Evolutionary conservation across 2,113 vertebrate species (phyloP).

Genomic region (Spea multiplicata): DNA sequence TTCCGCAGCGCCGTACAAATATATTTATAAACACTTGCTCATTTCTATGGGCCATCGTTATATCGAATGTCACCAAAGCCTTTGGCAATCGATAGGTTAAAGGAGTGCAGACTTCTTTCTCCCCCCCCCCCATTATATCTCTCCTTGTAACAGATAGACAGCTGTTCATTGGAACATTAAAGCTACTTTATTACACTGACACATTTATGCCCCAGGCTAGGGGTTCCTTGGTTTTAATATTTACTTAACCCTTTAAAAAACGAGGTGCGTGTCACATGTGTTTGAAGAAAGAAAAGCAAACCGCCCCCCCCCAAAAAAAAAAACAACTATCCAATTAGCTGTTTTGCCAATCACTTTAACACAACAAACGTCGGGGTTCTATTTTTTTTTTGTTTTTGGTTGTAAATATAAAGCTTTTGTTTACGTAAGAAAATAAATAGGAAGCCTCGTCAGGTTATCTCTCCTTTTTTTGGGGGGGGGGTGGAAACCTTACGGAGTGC

Average conservation of each 20-base stretch:
- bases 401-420: neutral
- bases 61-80: neutral
- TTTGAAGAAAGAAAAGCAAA: neutral
- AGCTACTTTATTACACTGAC: slow-evolving; percentile 13
- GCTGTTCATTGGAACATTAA: slow-evolving; percentile 18
- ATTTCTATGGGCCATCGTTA: too few relatives aligned
- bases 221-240: slow-evolving; percentile 9
- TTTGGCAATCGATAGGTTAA: neutral
- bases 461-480: neutral
- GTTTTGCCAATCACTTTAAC: too few relatives aligned
- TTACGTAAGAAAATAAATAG: neutral
- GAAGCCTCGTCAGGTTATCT: slow-evolving; percentile 31
- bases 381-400: neutral
- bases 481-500: neutral
- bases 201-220: slow-evolving; percentile 6
- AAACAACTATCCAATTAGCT: too few relatives aligned
- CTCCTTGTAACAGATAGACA: neutral
- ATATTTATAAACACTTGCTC: too few relatives aligned
- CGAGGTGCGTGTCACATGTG: slow-evolving; percentile 14
- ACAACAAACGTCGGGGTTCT: too few relatives aligned
- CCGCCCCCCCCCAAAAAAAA: neutral
- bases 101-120: neutral
- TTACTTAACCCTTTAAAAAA: slow-evolving; percentile 18
- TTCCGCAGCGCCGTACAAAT: too few relatives aligned
- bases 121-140: neutral